Evolutionary conservation across 2,888 invertebrate species (phyloP).

Genomic region (Drosophila kuntzei): DNA sequence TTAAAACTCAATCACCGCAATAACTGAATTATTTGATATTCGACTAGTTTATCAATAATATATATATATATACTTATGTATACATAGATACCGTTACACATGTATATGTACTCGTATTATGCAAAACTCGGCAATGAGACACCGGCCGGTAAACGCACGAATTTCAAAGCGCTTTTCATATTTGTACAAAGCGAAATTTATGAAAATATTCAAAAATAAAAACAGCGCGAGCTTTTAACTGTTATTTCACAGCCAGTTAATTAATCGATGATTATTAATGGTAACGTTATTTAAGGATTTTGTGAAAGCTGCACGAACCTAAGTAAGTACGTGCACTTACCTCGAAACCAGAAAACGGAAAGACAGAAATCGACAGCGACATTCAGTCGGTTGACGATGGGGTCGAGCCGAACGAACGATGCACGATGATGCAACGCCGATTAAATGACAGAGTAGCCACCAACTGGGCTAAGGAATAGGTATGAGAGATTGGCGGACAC

Average conservation of each 20-base stretch:
- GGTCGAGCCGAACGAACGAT: slow-evolving; percentile 34
- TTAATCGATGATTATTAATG: slow-evolving; percentile 71
- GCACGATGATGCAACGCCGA: slow-evolving; percentile 63
- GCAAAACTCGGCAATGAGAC: slow-evolving; percentile 54
- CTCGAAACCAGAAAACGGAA: slow-evolving; percentile 86
- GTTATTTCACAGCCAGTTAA: slow-evolving; percentile 34
- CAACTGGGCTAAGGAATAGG: slow-evolving; percentile 36
- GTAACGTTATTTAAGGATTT: slow-evolving; percentile 72
- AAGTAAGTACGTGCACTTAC: slow-evolving; percentile 82
- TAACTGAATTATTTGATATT: slow-evolving; percentile 5
- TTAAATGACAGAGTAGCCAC: slow-evolving; percentile 52
- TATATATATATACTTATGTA: background rate
- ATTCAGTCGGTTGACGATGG: slow-evolving; percentile 48
- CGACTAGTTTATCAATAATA: background rate
- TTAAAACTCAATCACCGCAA: background rate
- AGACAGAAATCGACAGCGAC: slow-evolving; percentile 77
- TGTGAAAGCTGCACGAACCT: slow-evolving; percentile 59
- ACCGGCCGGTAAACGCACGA: slow-evolving; percentile 65
- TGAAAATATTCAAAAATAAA: slow-evolving; percentile 21
- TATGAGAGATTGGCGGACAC: slow-evolving; percentile 20
- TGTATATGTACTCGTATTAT: slow-evolving; percentile 46
- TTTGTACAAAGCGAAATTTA: slow-evolving; percentile 17
- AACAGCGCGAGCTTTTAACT: slow-evolving; percentile 15
- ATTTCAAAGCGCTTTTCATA: slow-evolving; percentile 13
- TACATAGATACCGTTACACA: slow-evolving; percentile 38